These are phyloP conservation scores for Cariama cristata DNA, from an alignment of 2,113 vertebrate genomes.

Conservation along the genomic window DNA sequence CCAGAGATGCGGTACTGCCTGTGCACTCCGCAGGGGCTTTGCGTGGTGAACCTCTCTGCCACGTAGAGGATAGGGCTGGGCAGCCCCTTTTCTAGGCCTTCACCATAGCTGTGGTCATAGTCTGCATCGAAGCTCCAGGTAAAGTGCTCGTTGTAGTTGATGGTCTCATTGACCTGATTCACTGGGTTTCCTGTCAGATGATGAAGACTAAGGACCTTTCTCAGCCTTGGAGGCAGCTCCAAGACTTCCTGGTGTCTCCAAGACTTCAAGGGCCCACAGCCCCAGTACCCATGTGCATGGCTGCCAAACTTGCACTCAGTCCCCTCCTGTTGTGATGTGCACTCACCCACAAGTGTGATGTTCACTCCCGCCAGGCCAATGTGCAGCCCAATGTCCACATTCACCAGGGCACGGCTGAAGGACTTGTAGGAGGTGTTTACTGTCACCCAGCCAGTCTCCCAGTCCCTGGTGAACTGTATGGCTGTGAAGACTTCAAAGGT, in stretches of 20 bases:
- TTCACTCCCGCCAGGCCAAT: slow-evolving; percentile 90
- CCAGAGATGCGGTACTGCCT: slow-evolving; percentile 85
- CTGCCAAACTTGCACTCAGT: background rate
- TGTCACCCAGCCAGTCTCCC: slow-evolving; percentile 84
- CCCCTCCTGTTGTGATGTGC: too few species aligned
- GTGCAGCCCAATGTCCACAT: slow-evolving; percentile 81
- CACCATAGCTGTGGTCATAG: slow-evolving; percentile 76
- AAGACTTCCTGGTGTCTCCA: background rate
- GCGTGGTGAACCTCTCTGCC: slow-evolving; percentile 89
- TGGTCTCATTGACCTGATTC: slow-evolving; percentile 91
- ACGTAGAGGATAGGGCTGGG: slow-evolving; percentile 93
- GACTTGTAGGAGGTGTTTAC: slow-evolving; percentile 91
- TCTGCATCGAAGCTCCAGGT: slow-evolving; percentile 76
- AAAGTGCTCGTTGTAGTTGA: slow-evolving; percentile 93
- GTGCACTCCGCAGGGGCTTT: slow-evolving; percentile 83
- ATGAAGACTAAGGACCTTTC: background rate
- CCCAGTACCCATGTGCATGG: accelerated
- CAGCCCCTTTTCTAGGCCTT: slow-evolving; percentile 85
- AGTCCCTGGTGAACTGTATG: slow-evolving; percentile 88
- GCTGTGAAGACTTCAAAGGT: slow-evolving; percentile 66
- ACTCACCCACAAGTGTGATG: slow-evolving; percentile 89
- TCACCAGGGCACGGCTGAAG: slow-evolving; percentile 83
- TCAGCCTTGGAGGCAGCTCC: background rate
- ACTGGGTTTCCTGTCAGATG: slow-evolving; percentile 83
- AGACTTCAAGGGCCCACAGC: background rate